phyloP scores from a whole-genome alignment of 2,888 invertebrate genomes.

The Ophioninae sp. region DNA sequence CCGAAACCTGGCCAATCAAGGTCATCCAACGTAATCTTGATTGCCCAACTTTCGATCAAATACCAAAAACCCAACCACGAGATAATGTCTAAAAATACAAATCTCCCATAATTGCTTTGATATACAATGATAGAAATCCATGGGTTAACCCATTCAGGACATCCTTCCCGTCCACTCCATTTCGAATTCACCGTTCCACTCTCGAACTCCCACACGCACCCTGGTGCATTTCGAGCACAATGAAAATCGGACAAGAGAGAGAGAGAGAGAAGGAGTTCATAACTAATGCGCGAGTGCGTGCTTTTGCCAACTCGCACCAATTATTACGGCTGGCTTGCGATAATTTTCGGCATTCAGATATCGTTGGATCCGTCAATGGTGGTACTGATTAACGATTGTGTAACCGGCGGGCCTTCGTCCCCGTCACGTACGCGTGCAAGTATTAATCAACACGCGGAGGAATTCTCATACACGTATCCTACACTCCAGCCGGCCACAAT shows the following conservation, averaged over 20 bases:
- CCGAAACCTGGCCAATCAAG: too few species aligned
- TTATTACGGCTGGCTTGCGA: conserved; percentile 74
- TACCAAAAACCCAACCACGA: too few species aligned
- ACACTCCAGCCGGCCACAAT: neutral
- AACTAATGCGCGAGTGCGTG: conserved; percentile 44
- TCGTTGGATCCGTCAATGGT: conserved; percentile 75
- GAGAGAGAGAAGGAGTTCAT: conserved; percentile 31
- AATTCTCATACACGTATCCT: neutral
- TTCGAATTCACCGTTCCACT: neutral
- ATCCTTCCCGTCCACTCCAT: neutral
- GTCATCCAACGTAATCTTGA: too few species aligned
- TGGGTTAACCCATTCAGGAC: too few species aligned
- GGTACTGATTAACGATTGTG: conserved; percentile 74
- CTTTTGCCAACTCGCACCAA: conserved; percentile 67
- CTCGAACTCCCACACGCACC: neutral
- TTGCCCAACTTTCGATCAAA: too few species aligned
- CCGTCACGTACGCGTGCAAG: conserved; percentile 27
- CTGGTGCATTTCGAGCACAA: neutral
- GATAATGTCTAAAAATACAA: too few species aligned
- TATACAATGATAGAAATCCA: too few species aligned
- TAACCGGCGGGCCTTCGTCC: conserved; percentile 59
- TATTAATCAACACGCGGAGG: neutral
- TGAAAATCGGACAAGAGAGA: conserved; percentile 20
- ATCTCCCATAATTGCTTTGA: too few species aligned
- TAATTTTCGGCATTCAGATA: conserved; percentile 76